Conservation (phyloP, 2,888 invertebrate genomes). For the Tetheella fluctuosa region DNA sequence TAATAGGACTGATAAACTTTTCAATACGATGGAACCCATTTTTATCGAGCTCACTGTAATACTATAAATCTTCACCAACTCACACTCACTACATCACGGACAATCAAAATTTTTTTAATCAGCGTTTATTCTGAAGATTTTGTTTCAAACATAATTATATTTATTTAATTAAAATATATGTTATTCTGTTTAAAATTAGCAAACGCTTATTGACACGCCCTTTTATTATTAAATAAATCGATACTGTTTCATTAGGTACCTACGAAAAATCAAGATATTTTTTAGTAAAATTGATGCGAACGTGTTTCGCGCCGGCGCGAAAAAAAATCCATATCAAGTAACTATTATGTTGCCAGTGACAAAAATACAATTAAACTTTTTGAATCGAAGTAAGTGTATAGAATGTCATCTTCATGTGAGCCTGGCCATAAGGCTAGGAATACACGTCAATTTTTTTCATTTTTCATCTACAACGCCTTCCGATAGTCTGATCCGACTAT, state of each 20-base stretch:
- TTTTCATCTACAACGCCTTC: too few relatives aligned
- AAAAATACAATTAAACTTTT: neutral
- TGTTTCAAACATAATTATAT: neutral
- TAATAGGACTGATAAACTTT: slow-evolving; percentile 94
- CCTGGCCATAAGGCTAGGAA: too few relatives aligned
- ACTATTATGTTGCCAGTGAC: slow-evolving; percentile 31
- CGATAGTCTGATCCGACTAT: too few relatives aligned
- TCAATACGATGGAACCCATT: slow-evolving; percentile 90
- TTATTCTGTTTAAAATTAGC: neutral
- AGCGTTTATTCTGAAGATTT: neutral
- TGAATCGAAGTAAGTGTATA: too few relatives aligned
- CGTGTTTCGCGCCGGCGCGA: slow-evolving; percentile 81
- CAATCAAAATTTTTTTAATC: neutral
- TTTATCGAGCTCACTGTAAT: slow-evolving; percentile 38
- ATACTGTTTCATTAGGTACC: slow-evolving; percentile 18
- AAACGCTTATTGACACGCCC: neutral
- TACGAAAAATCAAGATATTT: too few relatives aligned
- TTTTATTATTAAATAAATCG: neutral
- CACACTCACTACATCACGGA: slow-evolving; percentile 26
- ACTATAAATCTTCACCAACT: slow-evolving; percentile 36
- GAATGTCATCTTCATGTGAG: too few relatives aligned
- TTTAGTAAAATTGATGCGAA: slow-evolving; percentile 42
- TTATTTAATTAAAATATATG: too few relatives aligned
- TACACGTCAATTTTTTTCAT: too few relatives aligned
- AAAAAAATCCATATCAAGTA: slow-evolving; percentile 70